Evolutionary conservation across 1,140 invertebrate species (phyloP), one percentile per base, ranked within the genome.

Genomic region (Drosophila nikananu): DNA sequence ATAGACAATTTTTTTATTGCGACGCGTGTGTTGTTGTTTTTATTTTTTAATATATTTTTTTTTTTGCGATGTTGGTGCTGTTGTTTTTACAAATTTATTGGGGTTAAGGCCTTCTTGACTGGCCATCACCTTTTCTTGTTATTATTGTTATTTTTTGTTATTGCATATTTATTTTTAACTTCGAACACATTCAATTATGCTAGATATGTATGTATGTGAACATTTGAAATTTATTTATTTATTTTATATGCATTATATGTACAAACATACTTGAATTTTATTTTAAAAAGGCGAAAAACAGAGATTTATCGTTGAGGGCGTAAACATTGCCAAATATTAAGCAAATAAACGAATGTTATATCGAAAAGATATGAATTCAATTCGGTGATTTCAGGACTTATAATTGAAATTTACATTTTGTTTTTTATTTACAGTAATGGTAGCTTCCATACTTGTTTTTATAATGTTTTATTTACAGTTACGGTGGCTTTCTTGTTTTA

Each of bases 21-120:
- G 12, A 15, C 27, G 55, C 35, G 4, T 58, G 51, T 52, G 30
- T 27, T 57, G 7, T 58, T 62, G 44, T 77, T 66, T 42, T 54
- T 76, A n/a, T 48, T 54, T 55, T 60, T 65, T 5, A 17, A 5
- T 25, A 0, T 19, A 13, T 46, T 15, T 63, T 32, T 39, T 39
- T 59, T 62, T 71, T 44, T 12, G 39, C 23, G 13, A 35, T 54
- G 12, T 46, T 48, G 13, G 1, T 23, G 46, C 21, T 48, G 60
- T 83, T 83, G 81, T 84, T 72, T 81, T 83, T 84, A 83, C 81
- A 71, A 80, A 80, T 83, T 84, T 83, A 83, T 84, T 83, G 77
- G 72, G 81, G 81, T 83, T 83, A 83, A 83, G 81, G 81, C 81
- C 77, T 83, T 80, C 41, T 64, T 78, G 63, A 70, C 80, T 82